Conservation (phyloP, 2,113 vertebrate genomes). For the Struthidea cinerea region DNA sequence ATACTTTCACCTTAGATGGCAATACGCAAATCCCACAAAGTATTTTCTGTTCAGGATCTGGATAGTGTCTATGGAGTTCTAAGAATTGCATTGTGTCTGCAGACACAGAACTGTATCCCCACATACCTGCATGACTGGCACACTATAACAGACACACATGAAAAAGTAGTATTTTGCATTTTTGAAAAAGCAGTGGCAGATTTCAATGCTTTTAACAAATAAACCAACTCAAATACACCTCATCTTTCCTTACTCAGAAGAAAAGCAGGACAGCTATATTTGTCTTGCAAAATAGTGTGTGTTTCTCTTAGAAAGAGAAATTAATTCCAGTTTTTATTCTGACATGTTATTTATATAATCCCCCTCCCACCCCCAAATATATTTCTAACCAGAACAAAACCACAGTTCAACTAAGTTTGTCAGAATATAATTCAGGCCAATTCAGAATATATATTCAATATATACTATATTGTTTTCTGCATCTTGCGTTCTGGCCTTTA, state of each 20-base stretch:
- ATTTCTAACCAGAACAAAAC: neutral
- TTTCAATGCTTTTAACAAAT: slow-evolving; percentile 22
- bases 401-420: neutral
- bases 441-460: too few species aligned
- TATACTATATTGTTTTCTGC: neutral
- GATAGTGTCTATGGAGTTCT: neutral
- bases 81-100: neutral
- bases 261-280: slow-evolving; percentile 18
- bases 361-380: neutral
- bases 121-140: neutral
- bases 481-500: neutral
- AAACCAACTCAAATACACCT: slow-evolving; percentile 17
- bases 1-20: neutral
- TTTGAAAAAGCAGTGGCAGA: slow-evolving; percentile 14
- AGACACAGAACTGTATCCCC: neutral
- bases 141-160: neutral
- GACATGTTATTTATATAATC: slow-evolving; percentile 12
- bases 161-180: slow-evolving; percentile 22
- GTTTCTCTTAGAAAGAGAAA: slow-evolving; percentile 46
- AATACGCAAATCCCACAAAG: neutral
- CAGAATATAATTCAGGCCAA: neutral
- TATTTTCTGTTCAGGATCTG: neutral
- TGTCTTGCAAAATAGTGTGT: slow-evolving; percentile 17
- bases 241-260: neutral
- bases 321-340: neutral